Evolutionary conservation across 2,888 invertebrate species (phyloP), one percentile per base, ranked within the genome.

Genomic region (Nomada hirtipes): DNA sequence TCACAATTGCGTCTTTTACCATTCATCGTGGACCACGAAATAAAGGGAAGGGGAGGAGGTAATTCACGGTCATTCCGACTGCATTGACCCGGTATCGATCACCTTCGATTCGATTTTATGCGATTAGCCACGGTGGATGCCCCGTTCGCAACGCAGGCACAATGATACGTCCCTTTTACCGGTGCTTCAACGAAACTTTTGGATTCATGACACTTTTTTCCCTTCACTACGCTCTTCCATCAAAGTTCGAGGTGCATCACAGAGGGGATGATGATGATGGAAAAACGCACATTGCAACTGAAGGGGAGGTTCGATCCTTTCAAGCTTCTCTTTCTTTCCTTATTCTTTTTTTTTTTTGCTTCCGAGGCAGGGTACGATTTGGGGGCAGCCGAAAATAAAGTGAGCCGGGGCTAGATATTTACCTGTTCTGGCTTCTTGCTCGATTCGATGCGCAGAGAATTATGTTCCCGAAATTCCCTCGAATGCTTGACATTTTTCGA

Each of bases 51-150:
- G 64, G 53, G 74, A 72, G 72, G 79, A 71, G 78, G 71, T 82
- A 86, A 85, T 88, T 77, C 86, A 88, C 74, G 85, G 80, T 86
- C 76, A 86, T 89, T 85, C 80, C 64, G 84, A 68, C 81, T 69
- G 70, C 67, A 82, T 81, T 80, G 83, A 60, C 68, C 80, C 76
- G 50, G 85, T 89, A 91, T 91, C 91, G 91, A 91, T 90, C 90
- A 90, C 85, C 84, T 89, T 90, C 87, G 82, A 87, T 89, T 88
- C 89, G 86, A 91, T 91, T 91, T 91, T 85, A 86, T 82, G 84
- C 89, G 87, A 91, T 91, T 88, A 87, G 89, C 86, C 67, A 89
- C 87, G 88, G 87, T 85, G 79, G 81, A 75, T 55, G 47, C 53
- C 60, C 29, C 70, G 47, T 53, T 50, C 75, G 36, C 68, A 63